Conservation (phyloP, 2,113 vertebrate genomes). For the Martes martes region DNA sequence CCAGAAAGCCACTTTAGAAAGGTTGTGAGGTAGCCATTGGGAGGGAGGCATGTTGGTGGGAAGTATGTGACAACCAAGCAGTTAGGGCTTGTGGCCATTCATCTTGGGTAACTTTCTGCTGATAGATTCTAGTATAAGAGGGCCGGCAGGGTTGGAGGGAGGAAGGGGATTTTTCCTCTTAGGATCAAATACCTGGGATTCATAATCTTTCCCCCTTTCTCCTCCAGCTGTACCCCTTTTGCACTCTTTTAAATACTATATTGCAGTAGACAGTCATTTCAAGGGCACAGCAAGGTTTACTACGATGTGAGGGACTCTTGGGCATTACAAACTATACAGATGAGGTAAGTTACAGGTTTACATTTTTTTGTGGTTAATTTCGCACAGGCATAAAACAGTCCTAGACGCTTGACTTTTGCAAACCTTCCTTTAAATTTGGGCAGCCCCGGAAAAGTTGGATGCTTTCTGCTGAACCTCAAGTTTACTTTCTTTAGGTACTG, state of each 20-base stretch:
- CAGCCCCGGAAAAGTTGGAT: neutral
- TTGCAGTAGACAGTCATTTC: constrained; percentile 34
- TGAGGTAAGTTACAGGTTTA: constrained; percentile 31
- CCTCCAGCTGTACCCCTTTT: neutral
- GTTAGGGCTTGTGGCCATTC: neutral
- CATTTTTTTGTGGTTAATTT: neutral
- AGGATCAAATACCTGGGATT: neutral
- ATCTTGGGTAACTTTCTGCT: neutral
- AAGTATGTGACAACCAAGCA: neutral
- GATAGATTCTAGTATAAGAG: neutral
- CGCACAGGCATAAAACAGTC: neutral
- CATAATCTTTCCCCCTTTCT: neutral
- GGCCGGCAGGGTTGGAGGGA: neutral
- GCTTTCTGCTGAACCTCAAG: neutral
- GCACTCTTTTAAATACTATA: neutral
- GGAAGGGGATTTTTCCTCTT: neutral
- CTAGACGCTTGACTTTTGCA: neutral
- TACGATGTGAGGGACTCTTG: neutral
- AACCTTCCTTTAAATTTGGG: neutral
- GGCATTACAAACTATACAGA: neutral
- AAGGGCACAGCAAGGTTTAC: neutral
- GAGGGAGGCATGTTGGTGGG: neutral
- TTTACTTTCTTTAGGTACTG: neutral
- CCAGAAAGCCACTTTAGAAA: constrained; percentile 25
- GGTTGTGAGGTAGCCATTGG: neutral